phyloP scores from a whole-genome alignment of 2,888 invertebrate species.

The Drosophila mimetica region DNA sequence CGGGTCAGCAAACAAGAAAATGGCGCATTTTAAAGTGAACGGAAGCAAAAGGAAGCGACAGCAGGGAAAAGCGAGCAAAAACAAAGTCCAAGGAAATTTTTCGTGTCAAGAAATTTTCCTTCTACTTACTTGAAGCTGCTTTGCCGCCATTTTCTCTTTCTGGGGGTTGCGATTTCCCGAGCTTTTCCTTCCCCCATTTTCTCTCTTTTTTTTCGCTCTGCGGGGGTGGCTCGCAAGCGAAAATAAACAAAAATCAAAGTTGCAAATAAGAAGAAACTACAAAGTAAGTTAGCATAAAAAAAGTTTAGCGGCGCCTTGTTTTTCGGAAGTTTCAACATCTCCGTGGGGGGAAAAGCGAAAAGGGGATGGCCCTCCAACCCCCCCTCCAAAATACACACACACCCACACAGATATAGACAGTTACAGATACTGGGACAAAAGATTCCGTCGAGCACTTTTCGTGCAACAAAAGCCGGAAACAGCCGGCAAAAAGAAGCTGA shows the following conservation, averaged over 20 bases:
- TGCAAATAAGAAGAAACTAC: conserved; percentile 82
- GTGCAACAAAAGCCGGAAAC: conserved; percentile 77
- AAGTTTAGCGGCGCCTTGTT: conserved; percentile 77
- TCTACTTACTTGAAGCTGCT: conserved; percentile 61
- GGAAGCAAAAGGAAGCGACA: conserved; percentile 45
- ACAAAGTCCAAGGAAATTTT: conserved; percentile 49
- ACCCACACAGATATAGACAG: conserved; percentile 3
- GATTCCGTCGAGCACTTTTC: conserved; percentile 78
- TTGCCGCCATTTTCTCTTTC: conserved; percentile 66
- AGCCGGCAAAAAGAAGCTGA: conserved; percentile 55
- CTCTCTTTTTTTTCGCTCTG: neutral
- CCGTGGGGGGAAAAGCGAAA: conserved; percentile 31
- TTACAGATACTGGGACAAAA: conserved; percentile 51
- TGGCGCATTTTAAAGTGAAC: conserved; percentile 77
- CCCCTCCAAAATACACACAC: neutral
- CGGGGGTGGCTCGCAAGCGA: conserved; percentile 67
- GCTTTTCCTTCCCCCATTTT: conserved; percentile 25
- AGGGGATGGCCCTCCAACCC: conserved; percentile 33
- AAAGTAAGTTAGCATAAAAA: conserved; percentile 80
- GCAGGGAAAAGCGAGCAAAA: conserved; percentile 30
- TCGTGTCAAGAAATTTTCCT: conserved; percentile 58
- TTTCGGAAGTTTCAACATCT: conserved; percentile 67
- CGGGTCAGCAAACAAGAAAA: conserved; percentile 71
- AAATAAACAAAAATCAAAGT: conserved; percentile 84
- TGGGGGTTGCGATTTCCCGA: conserved; percentile 46